phyloP scores from a whole-genome alignment of 2,797 vertebrate genomes.

The Leuciscus waleckii region DNA sequence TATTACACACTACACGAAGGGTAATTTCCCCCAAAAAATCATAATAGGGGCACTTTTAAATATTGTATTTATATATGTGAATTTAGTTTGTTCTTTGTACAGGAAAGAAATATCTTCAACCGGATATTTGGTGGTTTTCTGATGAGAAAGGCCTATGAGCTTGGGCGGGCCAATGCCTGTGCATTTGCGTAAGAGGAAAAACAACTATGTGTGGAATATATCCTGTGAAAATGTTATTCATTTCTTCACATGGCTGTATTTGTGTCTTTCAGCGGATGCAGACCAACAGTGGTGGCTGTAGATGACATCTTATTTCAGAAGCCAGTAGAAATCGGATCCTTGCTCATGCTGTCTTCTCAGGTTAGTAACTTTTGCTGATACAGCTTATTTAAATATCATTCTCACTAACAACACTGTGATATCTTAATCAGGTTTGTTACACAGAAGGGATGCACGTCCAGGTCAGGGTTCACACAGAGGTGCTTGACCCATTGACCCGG shows the following conservation, averaged over 20 bases:
- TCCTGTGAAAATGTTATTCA: neutral
- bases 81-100: conserved; percentile 21
- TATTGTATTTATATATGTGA: neutral
- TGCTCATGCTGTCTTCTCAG: conserved; percentile 93
- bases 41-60: conserved; percentile 59
- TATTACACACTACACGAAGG: neutral
- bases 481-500: conserved; percentile 85
- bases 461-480: conserved; percentile 94
- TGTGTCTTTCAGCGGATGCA: conserved; percentile 79
- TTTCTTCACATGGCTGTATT: conserved; percentile 13
- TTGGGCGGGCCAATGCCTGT: conserved; percentile 95
- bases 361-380: conserved; percentile 70
- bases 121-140: conserved; percentile 97
- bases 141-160: conserved; percentile 97
- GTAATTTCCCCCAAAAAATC: neutral
- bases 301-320: conserved; percentile 98
- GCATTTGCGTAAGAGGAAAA: conserved; percentile 86
- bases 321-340: conserved; percentile 93
- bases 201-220: conserved; percentile 59
- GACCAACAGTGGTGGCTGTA: conserved; percentile 88
- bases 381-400: neutral
- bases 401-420: neutral
- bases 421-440: conserved; percentile 90
- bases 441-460: conserved; percentile 89
- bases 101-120: conserved; percentile 98